phyloP scores from a whole-genome alignment of 2,888 invertebrate species.

The Hydrotaea cyrtoneurina region DNA sequence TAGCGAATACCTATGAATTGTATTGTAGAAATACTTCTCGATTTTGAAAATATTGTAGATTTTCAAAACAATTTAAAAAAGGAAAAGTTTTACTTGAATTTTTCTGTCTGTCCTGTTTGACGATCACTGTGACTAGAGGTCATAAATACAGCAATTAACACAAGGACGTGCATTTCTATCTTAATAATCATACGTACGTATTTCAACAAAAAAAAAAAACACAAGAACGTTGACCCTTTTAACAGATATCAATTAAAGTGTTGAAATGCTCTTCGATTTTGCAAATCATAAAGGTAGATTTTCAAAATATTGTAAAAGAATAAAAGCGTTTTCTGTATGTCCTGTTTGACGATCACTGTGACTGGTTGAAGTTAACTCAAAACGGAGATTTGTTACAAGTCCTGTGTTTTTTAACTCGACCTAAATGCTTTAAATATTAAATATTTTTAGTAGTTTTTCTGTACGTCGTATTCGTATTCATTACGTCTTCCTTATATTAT shows the following conservation, averaged over 20 bases:
- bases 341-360: constrained; percentile 73
- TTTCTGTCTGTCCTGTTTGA: constrained; percentile 73
- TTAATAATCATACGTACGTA: too few relatives aligned
- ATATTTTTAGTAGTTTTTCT: constrained; percentile 60
- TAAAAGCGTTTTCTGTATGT: constrained; percentile 12
- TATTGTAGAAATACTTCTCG: constrained; percentile 13
- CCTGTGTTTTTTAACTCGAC: too few relatives aligned
- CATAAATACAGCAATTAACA: constrained; percentile 71
- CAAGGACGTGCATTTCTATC: constrained; percentile 68
- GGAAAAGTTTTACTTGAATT: constrained; percentile 31
- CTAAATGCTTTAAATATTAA: too few relatives aligned
- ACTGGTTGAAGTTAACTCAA: constrained; percentile 73
- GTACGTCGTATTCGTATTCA: constrained; percentile 74
- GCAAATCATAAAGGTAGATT: neutral
- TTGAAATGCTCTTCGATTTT: neutral
- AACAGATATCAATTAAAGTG: constrained; percentile 69
- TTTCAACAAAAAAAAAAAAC: constrained; percentile 79
- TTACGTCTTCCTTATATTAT: too few relatives aligned
- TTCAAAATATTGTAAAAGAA: neutral
- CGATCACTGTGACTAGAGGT: constrained; percentile 69
- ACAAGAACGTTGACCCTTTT: constrained; percentile 74
- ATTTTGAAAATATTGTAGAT: neutral
- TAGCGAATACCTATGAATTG: too few relatives aligned
- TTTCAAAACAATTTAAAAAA: neutral
- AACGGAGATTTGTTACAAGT: too few relatives aligned